Evolutionary conservation across 92 coral and sea anemone species (phyloP).

Genomic region (Pocillopora meandrina): DNA sequence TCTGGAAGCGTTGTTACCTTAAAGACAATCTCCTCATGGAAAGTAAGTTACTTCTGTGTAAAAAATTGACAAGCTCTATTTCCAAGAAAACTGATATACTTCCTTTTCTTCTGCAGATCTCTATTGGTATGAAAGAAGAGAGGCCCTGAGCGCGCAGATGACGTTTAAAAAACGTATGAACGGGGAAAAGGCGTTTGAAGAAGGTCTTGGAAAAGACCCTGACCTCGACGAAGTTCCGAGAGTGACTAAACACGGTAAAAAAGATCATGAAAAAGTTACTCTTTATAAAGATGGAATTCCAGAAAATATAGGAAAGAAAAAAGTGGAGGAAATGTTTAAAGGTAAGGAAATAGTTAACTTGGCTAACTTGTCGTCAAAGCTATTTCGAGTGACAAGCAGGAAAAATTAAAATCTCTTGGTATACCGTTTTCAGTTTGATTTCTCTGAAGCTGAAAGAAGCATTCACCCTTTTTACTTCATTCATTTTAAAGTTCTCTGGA

Average conservation of each 20-base stretch:
- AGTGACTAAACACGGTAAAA: conserved; percentile 8
- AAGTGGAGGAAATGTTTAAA: conserved; percentile 41
- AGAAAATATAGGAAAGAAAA: conserved; percentile 36
- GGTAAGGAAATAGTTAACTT: neutral
- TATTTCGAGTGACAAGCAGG: too few relatives aligned
- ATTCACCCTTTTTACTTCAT: too few relatives aligned
- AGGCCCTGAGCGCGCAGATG: conserved; percentile 41
- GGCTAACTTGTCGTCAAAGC: too few relatives aligned
- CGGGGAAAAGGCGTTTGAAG: conserved; percentile 29
- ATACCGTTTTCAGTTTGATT: too few relatives aligned
- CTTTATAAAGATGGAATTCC: conserved; percentile 33
- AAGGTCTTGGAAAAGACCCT: conserved; percentile 12
- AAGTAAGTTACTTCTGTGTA: conserved; percentile 25
- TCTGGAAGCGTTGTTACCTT: conserved; percentile 31
- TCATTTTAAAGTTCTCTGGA: too few relatives aligned
- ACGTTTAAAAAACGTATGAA: conserved; percentile 21
- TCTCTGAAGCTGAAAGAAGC: too few relatives aligned
- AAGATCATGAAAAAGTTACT: conserved; percentile 22
- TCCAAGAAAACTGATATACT: neutral
- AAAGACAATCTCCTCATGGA: conserved; percentile 43
- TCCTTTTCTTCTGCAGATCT: conserved; percentile 26
- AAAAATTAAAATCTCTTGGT: too few relatives aligned
- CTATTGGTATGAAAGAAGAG: conserved; percentile 43
- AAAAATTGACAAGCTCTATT: neutral
- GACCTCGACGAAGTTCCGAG: conserved; percentile 14